These are phyloP conservation scores for Alviniconcha marisindica DNA, from an alignment of 1,140 invertebrate species.

Conservation along the genomic window DNA sequence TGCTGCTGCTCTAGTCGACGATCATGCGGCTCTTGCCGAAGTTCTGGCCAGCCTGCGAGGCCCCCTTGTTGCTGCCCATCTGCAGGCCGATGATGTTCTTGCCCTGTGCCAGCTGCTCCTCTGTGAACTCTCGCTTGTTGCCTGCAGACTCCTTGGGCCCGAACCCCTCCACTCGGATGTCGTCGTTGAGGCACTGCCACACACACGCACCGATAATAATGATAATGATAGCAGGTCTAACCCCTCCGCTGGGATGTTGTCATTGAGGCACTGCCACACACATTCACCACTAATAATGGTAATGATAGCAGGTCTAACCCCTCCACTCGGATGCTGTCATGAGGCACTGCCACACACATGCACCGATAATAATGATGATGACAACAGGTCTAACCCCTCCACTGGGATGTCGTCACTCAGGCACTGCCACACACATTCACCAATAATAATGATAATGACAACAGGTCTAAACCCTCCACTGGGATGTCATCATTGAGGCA, in stretches of 20 bases:
- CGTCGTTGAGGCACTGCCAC: conserved; percentile 12
- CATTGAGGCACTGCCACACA: conserved; percentile 11
- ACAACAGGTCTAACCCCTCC: conserved; percentile 79
- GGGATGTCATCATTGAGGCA: conserved; percentile 2
- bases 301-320: conserved; percentile 79
- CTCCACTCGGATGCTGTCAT: background rate
- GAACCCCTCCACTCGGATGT: conserved; percentile 78
- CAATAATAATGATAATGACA: no score
- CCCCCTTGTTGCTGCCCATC: conserved; percentile 89
- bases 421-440: background rate
- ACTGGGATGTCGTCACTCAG: background rate
- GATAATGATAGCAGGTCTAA: conserved; percentile 76
- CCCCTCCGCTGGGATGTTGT: conserved; percentile 67
- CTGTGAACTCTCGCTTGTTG: conserved; percentile 80
- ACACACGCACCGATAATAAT: background rate
- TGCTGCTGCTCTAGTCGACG: conserved; percentile 58
- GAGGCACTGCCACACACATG: conserved; percentile 28
- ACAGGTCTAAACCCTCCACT: conserved; percentile 82
- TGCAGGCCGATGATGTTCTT: conserved; percentile 91
- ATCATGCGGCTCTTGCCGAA: conserved; percentile 71
- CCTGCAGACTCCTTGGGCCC: conserved; percentile 91
- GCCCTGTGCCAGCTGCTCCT: conserved; percentile 93
- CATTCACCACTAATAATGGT: background rate
- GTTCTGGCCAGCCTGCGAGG: conserved; percentile 85
- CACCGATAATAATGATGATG: background rate